These are phyloP conservation scores for Phycodurus eques DNA, from an alignment of 2,113 vertebrate genomes.

Conservation along the genomic window DNA sequence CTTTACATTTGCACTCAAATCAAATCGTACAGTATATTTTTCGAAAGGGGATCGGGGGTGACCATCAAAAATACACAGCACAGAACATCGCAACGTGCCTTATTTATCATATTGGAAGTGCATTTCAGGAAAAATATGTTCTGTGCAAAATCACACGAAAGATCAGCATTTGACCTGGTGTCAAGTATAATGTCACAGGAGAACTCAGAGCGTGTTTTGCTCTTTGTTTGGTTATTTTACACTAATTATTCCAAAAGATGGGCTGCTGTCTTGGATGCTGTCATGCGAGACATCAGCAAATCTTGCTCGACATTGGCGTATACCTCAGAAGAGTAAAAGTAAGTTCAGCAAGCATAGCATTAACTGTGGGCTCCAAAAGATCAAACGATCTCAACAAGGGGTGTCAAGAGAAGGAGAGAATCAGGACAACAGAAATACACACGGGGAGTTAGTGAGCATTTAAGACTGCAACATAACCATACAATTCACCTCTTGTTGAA, in stretches of 20 bases:
- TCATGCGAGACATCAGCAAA: background rate
- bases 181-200: too few relatives aligned
- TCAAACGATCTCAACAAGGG: background rate
- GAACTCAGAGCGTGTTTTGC: background rate
- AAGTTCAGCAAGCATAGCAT: background rate
- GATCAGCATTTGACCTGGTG: too few relatives aligned
- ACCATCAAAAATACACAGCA: conserved; percentile 43
- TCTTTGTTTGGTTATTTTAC: background rate
- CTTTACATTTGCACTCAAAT: conserved; percentile 55
- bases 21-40: conserved; percentile 28
- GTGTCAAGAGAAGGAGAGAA: background rate
- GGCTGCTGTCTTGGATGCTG: background rate
- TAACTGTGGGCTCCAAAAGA: background rate
- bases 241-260: background rate
- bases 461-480: background rate
- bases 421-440: background rate
- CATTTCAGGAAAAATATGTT: background rate
- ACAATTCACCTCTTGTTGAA: background rate
- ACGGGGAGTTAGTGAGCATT: background rate
- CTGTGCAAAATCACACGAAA: too few relatives aligned
- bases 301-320: background rate
- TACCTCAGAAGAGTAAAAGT: background rate
- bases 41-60: conserved; percentile 26
- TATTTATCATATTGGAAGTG: conserved; percentile 20
- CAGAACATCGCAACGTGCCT: conserved; percentile 33